These are phyloP conservation scores for Pyralis farinalis DNA, from an alignment of 2,888 invertebrate genomes.

Conservation along the genomic window DNA sequence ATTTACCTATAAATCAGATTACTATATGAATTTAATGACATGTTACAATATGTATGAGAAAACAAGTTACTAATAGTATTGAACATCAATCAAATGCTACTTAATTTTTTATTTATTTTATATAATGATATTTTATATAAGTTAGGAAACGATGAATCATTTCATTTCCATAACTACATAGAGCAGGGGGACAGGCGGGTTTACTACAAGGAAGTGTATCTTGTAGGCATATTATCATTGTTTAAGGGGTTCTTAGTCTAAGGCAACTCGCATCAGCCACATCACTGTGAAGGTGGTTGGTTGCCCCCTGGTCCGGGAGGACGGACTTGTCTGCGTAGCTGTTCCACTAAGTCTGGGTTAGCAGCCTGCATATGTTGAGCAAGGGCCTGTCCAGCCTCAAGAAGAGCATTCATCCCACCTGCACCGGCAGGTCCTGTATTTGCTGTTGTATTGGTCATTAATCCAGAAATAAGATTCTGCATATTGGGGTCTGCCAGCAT, in stretches of 20 bases:
- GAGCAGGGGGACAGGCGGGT: neutral
- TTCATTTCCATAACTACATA: neutral
- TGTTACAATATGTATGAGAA: too few species aligned
- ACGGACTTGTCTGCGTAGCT: conserved; percentile 85
- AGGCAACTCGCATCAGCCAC: neutral
- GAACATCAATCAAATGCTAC: too few species aligned
- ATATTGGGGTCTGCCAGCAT: conserved; percentile 93
- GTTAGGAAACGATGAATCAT: conserved; percentile 1
- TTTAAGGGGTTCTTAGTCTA: conserved; percentile 11
- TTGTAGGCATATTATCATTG: neutral
- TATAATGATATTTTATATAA: neutral
- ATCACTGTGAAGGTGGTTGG: conserved; percentile 36
- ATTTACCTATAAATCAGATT: too few species aligned
- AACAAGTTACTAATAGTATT: too few species aligned
- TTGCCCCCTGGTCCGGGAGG: conserved; percentile 44
- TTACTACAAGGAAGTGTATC: conserved; percentile 1
- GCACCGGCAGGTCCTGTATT: conserved; percentile 24
- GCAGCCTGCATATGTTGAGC: conserved; percentile 90
- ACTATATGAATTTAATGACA: too few species aligned
- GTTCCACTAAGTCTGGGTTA: conserved; percentile 92
- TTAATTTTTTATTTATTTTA: neutral
- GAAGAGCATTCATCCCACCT: conserved; percentile 58
- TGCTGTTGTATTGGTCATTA: conserved; percentile 63
- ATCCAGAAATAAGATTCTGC: conserved; percentile 86
- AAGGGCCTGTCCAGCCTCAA: conserved; percentile 88